phyloP scores from a whole-genome alignment of 2,113 vertebrate genomes.

The Albula goreensis region DNA sequence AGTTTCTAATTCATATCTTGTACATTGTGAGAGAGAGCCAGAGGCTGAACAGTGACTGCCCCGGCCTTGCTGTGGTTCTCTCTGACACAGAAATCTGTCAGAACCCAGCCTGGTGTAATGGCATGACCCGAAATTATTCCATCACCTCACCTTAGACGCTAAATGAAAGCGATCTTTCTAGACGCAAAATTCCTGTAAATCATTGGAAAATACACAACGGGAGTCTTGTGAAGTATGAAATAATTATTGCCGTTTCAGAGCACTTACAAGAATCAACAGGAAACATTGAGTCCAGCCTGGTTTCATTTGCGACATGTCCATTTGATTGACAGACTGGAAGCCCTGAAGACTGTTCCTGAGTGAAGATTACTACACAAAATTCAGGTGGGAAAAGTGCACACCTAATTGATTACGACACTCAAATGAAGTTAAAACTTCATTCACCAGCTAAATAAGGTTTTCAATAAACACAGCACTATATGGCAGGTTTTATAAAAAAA shows the following conservation, averaged over 20 bases:
- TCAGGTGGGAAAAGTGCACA: background rate
- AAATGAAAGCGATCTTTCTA: slow-evolving; percentile 7
- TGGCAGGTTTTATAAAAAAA: background rate
- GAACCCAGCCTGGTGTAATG: slow-evolving; percentile 32
- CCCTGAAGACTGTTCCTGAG: background rate
- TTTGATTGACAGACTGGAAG: background rate
- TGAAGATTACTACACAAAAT: background rate
- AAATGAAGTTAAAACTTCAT: background rate
- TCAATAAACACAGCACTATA: background rate
- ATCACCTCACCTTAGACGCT: slow-evolving; percentile 46
- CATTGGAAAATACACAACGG: background rate
- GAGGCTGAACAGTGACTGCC: background rate
- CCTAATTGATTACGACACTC: background rate
- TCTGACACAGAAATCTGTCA: slow-evolving; percentile 43
- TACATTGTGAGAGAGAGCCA: background rate
- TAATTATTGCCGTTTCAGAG: slow-evolving; percentile 25
- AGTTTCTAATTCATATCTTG: background rate
- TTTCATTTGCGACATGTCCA: too few relatives aligned
- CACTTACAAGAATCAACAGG: slow-evolving; percentile 32
- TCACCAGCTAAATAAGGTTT: background rate
- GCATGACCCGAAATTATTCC: slow-evolving; percentile 30
- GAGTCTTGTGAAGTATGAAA: slow-evolving; percentile 32
- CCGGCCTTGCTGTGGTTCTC: slow-evolving; percentile 25
- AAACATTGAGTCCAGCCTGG: slow-evolving; percentile 22
- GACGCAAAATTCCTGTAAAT: background rate